phyloP scores from a whole-genome alignment of 2,888 invertebrate genomes.

The Merodon equestris region DNA sequence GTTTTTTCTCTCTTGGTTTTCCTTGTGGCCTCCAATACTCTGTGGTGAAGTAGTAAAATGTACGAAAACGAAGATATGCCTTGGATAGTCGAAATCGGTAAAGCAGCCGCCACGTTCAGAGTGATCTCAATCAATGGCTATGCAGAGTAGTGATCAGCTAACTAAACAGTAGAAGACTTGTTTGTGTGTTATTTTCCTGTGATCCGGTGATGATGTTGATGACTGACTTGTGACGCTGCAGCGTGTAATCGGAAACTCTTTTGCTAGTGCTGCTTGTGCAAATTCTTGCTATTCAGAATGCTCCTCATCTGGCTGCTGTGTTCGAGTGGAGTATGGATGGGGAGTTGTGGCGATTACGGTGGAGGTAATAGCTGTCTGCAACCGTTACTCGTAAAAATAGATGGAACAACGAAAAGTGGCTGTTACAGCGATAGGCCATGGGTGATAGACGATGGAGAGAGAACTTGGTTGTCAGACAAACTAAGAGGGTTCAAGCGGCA shows the following conservation, averaged over 20 bases:
- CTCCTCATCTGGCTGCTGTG: conserved; percentile 6
- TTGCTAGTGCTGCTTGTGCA: conserved; percentile 45
- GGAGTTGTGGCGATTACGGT: conserved; percentile 16
- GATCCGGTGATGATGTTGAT: conserved; percentile 48
- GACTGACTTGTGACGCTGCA: conserved; percentile 55
- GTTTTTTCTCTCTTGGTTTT: too few relatives aligned
- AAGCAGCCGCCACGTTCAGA: conserved; percentile 21
- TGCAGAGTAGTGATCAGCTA: conserved; percentile 4
- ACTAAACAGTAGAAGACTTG: conserved; percentile 34
- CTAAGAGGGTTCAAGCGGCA: conserved; percentile 28
- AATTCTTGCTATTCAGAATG: conserved; percentile 47
- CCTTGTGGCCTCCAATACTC: too few relatives aligned
- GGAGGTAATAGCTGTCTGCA: conserved; percentile 35
- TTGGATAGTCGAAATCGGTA: conserved; percentile 25
- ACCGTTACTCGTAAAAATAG: conserved; percentile 62
- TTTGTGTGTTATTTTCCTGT: conserved; percentile 17
- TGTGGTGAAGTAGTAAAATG: too few relatives aligned
- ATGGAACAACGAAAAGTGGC: conserved; percentile 13
- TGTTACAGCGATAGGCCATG: conserved; percentile 24
- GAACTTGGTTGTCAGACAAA: not conserved
- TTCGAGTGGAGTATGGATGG: not conserved
- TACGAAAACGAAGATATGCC: too few relatives aligned
- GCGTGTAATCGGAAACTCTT: conserved; percentile 60
- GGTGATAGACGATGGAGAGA: too few relatives aligned
- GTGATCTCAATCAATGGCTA: conserved; percentile 36